Evolutionary conservation across 2,113 vertebrate genomes (phyloP).

Genomic region (Xenopus laevis): DNA sequence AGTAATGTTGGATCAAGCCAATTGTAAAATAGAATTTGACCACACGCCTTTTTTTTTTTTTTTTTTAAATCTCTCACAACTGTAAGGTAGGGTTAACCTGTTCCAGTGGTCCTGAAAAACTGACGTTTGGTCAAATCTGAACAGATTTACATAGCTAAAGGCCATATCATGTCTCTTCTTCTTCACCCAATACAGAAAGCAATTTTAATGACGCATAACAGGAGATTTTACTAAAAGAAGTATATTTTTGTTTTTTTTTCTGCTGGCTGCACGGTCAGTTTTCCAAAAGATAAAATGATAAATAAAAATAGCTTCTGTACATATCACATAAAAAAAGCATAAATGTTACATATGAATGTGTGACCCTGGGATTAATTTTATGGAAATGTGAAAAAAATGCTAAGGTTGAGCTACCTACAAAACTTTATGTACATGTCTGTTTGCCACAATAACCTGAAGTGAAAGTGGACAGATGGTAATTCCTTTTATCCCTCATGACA

Average conservation of each 20-base stretch:
- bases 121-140: no score
- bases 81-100: no score
- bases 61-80: no score
- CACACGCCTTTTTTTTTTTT: no score
- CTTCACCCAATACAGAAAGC: no score
- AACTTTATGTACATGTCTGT: slow-evolving; percentile 69
- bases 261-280: slow-evolving; percentile 57
- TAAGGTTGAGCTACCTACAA: slow-evolving; percentile 70
- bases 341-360: slow-evolving; percentile 64
- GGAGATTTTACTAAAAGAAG: slow-evolving; percentile 57
- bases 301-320: slow-evolving; percentile 75
- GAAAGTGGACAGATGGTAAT: slow-evolving; percentile 44
- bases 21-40: no score
- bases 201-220: neutral
- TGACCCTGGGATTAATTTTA: slow-evolving; percentile 57
- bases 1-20: no score
- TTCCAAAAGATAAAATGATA: slow-evolving; percentile 64
- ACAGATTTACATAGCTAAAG: no score
- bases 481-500: slow-evolving; percentile 48
- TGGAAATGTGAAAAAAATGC: slow-evolving; percentile 64
- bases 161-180: no score
- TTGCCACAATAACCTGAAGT: slow-evolving; percentile 60
- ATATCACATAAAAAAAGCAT: slow-evolving; percentile 65
- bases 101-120: no score
- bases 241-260: slow-evolving; percentile 44